Conservation (phyloP, 2,888 invertebrate genomes). For the Blomia tropicalis region DNA sequence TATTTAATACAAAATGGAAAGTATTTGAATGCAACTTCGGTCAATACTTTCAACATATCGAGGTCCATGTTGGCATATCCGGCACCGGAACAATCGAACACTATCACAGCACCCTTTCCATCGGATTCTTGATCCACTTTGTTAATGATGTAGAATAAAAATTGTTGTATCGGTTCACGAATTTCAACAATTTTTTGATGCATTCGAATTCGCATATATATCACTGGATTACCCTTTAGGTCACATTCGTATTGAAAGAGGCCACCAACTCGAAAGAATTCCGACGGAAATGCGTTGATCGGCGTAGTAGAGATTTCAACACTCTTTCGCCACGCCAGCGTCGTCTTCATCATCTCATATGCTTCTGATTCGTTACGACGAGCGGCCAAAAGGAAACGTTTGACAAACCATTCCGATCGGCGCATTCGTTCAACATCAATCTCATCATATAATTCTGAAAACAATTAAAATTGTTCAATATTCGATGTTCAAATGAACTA, state of each 20-base stretch:
- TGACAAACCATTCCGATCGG: constrained; percentile 33
- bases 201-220: constrained; percentile 21
- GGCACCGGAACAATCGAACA: constrained; percentile 24
- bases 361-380: constrained; percentile 33
- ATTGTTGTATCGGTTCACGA: constrained; percentile 18
- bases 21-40: constrained; percentile 13
- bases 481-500: neutral
- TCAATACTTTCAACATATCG: constrained; percentile 21
- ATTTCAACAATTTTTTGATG: constrained; percentile 23
- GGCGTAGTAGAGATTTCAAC: constrained; percentile 27
- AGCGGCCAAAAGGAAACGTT: constrained; percentile 33
- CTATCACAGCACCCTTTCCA: constrained; percentile 20
- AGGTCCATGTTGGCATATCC: constrained; percentile 23
- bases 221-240: constrained; percentile 32
- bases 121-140: constrained; percentile 20
- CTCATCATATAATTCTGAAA: constrained; percentile 33
- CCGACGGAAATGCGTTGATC: constrained; percentile 33
- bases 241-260: constrained; percentile 35
- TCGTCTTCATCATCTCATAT: constrained; percentile 33
- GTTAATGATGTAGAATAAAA: constrained; percentile 23
- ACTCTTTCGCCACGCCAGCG: constrained; percentile 35
- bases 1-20: constrained; percentile 23
- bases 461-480: neutral
- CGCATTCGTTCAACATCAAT: constrained; percentile 33
- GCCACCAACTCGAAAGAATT: constrained; percentile 34